Percentiles rank a stretch among this genome's conserved stretches.
These are phyloP conservation scores for Volucella inanis DNA, from an alignment of 2,888 invertebrate genomes.

Conservation along the genomic window DNA sequence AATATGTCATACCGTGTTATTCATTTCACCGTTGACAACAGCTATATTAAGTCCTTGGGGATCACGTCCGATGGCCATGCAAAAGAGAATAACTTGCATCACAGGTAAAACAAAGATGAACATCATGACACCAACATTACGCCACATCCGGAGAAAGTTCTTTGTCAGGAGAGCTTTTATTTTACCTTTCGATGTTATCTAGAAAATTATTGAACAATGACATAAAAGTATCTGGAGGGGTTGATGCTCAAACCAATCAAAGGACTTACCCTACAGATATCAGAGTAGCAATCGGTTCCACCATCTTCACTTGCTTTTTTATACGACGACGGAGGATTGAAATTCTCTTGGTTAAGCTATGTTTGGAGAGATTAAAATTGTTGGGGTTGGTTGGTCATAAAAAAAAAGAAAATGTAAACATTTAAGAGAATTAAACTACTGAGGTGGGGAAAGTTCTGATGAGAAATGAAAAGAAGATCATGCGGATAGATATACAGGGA, in stretches of 20 bases:
- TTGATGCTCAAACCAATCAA: no score
- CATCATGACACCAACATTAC: constrained; percentile 95
- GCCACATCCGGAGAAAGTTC: constrained; percentile 95
- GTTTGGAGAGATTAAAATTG: constrained; percentile 54
- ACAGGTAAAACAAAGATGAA: constrained; percentile 97
- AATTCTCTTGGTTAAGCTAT: constrained; percentile 81
- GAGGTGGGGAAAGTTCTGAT: constrained; percentile 14
- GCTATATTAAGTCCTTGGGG: constrained; percentile 92
- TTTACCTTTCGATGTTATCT: constrained; percentile 92
- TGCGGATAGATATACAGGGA: neutral
- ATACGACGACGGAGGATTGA: constrained; percentile 78
- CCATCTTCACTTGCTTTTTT: constrained; percentile 78
- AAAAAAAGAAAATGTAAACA: constrained; percentile 46
- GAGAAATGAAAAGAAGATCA: neutral
- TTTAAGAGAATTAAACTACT: constrained; percentile 39
- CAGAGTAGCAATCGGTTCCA: constrained; percentile 80
- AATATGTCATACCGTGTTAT: constrained; percentile 78
- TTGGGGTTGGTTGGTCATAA: constrained; percentile 53
- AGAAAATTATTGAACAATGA: constrained; percentile 37
- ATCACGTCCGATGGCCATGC: constrained; percentile 94
- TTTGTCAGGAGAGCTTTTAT: constrained; percentile 93
- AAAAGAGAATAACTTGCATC: constrained; percentile 96
- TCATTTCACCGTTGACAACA: constrained; percentile 89
- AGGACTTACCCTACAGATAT: constrained; percentile 78
- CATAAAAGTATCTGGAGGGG: neutral